Base-by-base conservation (phyloP, 1,140 invertebrate genomes). In the Scaptomyza montana region DNA sequence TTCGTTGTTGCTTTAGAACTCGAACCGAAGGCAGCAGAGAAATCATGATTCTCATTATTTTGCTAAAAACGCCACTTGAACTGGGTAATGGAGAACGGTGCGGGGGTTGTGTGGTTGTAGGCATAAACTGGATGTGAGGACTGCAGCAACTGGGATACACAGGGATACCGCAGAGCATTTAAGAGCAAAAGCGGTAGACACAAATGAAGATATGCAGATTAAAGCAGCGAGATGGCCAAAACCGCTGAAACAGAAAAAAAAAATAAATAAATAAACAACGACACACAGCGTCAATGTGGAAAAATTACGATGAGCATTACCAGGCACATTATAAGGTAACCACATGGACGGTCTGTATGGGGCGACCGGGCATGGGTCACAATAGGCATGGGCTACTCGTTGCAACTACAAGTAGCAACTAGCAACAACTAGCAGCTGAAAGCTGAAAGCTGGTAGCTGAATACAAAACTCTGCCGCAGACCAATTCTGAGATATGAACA, bases 121-220 rank as follows among this genome's bases (percentile, higher is more conserved):
- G 62, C 39, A n/a, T 21, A 10, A 47, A 49, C 16, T 41, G 45
- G 33, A 55, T 19, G 61, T 60, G 41, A 41, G 19, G 43, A 10
- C 53, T 46, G 67, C 30, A 55, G 67, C 30, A 55, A 51, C 19
- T 39, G 28, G 53, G 39, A 41, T 41, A 41, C n/a, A 54, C 50
- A 8, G 43, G 55, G 43, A 56, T 43, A 62, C 65, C 72, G 51
- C 74, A 68, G 67, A 74, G 72, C 81, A 90, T 90, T 90, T 86
- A 89, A 79, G 79, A 76, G 78, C 74, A 90, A 79, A 78, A 65
- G 78, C 77, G 77, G 80, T 80, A 68, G 73, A 74, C 67, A 80
- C 89, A 90, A 90, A 90, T 90, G 89, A 90, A 90, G 89, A 90
- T 90, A 90, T 90, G 89, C 89, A 90, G 89, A 90, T 90, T 89